phyloP scores from a whole-genome alignment of 2,797 vertebrate species.

The Aulostomus chinensis region DNA sequence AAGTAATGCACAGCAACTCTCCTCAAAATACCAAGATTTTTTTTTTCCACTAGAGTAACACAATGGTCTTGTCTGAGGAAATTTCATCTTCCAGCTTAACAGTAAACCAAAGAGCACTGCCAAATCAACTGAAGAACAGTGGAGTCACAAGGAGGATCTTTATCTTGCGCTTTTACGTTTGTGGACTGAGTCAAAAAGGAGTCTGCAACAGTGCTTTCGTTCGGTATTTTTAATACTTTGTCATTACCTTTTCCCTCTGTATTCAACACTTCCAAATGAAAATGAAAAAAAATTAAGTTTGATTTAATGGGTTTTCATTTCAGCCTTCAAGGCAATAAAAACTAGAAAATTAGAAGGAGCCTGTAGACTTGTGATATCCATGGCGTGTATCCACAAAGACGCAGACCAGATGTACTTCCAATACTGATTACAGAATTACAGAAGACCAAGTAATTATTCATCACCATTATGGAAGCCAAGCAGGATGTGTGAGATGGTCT shows the following conservation, averaged over 20 bases:
- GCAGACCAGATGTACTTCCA: constrained; percentile 36
- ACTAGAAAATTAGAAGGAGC: constrained; percentile 49
- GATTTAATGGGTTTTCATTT: constrained; percentile 62
- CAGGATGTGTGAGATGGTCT: constrained; percentile 18
- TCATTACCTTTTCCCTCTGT: too few species aligned
- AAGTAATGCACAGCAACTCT: too few species aligned
- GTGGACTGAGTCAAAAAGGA: too few species aligned
- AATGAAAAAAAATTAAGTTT: constrained; percentile 36
- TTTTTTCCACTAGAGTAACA: too few species aligned
- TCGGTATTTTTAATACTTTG: too few species aligned
- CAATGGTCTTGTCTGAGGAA: too few species aligned
- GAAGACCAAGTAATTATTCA: constrained; percentile 66
- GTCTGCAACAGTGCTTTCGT: too few species aligned
- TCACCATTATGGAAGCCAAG: constrained; percentile 30
- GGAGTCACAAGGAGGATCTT: constrained; percentile 9
- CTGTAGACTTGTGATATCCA: constrained; percentile 61
- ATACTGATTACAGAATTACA: constrained; percentile 50
- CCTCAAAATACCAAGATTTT: too few species aligned
- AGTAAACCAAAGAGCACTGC: too few species aligned
- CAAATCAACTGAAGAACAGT: constrained; percentile 1
- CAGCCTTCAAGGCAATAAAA: constrained; percentile 50
- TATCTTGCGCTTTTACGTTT: too few species aligned
- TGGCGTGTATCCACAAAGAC: constrained; percentile 24
- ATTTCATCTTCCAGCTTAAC: too few species aligned
- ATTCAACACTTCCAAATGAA: too few species aligned